Conservation (phyloP, 2,888 invertebrate species). For the Balanococcus diminutus region DNA sequence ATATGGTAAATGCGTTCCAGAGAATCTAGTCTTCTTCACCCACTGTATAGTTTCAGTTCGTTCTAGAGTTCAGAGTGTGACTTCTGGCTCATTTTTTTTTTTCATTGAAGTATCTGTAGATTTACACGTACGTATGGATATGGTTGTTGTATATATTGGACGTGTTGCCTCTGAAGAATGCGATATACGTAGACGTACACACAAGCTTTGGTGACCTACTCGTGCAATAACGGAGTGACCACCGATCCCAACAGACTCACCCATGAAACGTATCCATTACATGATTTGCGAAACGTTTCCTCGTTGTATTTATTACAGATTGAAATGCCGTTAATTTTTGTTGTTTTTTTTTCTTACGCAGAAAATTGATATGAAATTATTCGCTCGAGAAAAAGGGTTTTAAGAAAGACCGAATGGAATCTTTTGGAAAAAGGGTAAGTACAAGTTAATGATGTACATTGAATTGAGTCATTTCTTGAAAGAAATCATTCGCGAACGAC, state of each 20-base stretch:
- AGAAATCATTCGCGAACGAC: no score
- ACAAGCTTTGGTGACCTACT: background rate
- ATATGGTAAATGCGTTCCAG: background rate
- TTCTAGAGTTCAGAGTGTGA: background rate
- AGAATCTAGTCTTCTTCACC: background rate
- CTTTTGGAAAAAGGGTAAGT: no score
- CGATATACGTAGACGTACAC: background rate
- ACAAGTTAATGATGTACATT: no score
- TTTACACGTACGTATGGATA: no score
- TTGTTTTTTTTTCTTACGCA: background rate
- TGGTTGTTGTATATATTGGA: background rate
- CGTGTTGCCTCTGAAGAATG: background rate
- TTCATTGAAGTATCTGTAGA: no score
- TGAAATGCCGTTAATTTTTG: background rate
- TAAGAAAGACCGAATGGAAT: background rate
- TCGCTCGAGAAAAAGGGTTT: no score
- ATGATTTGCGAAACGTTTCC: background rate
- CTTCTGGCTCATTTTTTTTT: background rate
- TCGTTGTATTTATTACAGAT: background rate
- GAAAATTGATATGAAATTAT: no score
- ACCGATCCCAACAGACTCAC: background rate
- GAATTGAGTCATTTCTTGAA: no score
- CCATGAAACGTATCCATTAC: background rate
- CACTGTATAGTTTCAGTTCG: no score
- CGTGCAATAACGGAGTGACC: background rate